A percentile compares a stretch with the other conserved stretches of the same genome.
These are phyloP conservation scores for Ascaphus truei DNA, from an alignment of 2,113 vertebrate genomes.

Conservation along the genomic window DNA sequence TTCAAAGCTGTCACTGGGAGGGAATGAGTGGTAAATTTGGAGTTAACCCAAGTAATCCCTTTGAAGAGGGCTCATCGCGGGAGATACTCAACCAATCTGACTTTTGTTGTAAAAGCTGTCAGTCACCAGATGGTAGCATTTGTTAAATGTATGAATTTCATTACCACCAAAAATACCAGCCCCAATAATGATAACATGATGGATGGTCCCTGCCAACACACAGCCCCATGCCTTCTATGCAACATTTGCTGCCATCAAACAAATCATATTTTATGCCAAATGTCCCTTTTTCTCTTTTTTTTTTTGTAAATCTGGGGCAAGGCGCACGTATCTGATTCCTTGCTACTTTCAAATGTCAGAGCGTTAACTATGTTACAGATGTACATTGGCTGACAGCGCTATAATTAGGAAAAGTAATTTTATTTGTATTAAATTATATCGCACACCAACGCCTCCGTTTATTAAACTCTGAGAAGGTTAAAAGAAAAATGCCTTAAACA, in stretches of 20 bases:
- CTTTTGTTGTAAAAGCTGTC: constrained; percentile 16
- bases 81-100: constrained; percentile 5
- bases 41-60: neutral
- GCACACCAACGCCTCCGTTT: too few species aligned
- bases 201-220: constrained; percentile 29
- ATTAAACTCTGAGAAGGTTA: too few species aligned
- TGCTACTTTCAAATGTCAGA: neutral
- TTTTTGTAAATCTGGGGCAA: neutral
- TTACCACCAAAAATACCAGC: constrained; percentile 20
- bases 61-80: neutral
- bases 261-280: constrained; percentile 33
- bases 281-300: neutral
- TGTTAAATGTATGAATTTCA: constrained; percentile 12
- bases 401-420: constrained; percentile 11
- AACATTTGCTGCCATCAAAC: constrained; percentile 6
- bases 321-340: neutral
- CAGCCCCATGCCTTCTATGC: neutral
- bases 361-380: neutral
- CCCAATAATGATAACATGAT: constrained; percentile 13
- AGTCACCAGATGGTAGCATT: constrained; percentile 21
- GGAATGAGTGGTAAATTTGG: neutral
- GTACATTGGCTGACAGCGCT: constrained; percentile 2
- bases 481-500: too few species aligned
- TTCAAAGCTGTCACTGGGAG: too few species aligned
- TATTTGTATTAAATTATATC: constrained; percentile 6